Evolutionary conservation across 2,797 vertebrate genomes (phyloP), one percentile per base, ranked within the genome.

Genomic region (Rhinophrynus dorsalis): DNA sequence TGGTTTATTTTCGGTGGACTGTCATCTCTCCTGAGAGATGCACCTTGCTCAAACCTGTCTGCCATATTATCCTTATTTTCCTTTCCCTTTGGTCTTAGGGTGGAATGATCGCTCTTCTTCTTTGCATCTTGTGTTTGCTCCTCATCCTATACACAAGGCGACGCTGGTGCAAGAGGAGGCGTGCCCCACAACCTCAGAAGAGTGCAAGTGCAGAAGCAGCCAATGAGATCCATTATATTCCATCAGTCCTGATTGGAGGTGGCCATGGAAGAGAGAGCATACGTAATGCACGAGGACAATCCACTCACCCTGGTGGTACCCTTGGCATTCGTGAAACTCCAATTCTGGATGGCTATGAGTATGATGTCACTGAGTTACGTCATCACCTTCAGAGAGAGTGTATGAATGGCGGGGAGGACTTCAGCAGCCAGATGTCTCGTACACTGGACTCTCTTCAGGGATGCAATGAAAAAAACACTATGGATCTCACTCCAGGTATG

Each of bases 181-280:
- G 96, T 0, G 96, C 98, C 33, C 96, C 96, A 0, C 97, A 99
- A 83, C 96, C 97, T 1, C 96, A 99, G 89, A 99, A 98, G 77
- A 99, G 96, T 0, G 97, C 96, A 73, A 98, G 97, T 0, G 97
- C 97, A 0, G 97, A 99, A 79, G 96, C 96, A 0, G 97, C 97
- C 80, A 99, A 99, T 1, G 97, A 99, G 88, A 99, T 99, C 80
- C 97, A 99, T 83, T 99, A 99, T 87, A 99, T 99, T 81, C 97
- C 97, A 0, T 99, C 97, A 0, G 97, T 98, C 77, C 89, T 99
- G 81, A 97, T 99, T 29, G 95, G 96, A 2, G 70, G 70, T 33
- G 95, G 96, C 32, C 96, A 98, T 2, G 96, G 96, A 12, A 86
- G 96, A 1, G 97, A 99, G 81, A 98, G 97, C 81, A 84, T 99